Conservation (phyloP, 2,888 invertebrate genomes). For the Conus canariensis region DNA sequence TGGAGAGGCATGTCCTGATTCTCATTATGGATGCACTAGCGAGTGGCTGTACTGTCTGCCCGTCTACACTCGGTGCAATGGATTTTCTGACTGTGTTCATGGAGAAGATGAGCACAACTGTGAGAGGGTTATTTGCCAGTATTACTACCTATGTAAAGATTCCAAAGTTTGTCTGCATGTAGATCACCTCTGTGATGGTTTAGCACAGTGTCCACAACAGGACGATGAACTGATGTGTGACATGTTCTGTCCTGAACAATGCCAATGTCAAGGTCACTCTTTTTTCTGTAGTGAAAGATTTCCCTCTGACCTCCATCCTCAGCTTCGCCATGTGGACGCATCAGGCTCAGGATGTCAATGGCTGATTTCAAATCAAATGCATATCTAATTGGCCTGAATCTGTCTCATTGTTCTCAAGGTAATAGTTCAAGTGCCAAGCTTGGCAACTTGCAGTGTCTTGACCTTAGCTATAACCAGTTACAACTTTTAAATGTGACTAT, state of each 20-base stretch:
- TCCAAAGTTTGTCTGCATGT: neutral
- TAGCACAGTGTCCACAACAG: neutral
- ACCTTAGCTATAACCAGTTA: neutral
- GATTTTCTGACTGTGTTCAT: neutral
- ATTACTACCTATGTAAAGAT: neutral
- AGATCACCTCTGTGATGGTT: constrained; percentile 14
- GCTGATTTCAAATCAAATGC: neutral
- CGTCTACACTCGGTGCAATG: constrained; percentile 15
- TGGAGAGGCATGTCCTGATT: neutral
- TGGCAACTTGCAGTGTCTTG: neutral
- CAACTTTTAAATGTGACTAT: neutral
- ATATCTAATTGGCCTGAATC: neutral
- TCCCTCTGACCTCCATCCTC: neutral
- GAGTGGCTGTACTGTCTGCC: constrained; percentile 1
- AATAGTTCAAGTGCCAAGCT: neutral
- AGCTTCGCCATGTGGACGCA: neutral
- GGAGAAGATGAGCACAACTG: constrained; percentile 14
- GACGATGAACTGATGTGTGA: constrained; percentile 15
- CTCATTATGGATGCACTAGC: neutral
- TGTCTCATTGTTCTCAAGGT: neutral
- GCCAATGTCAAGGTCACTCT: neutral
- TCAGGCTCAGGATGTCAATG: neutral
- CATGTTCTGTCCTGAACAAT: neutral
- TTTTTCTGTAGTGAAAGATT: neutral
- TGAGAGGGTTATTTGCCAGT: neutral